A percentile compares a stretch with the other conserved stretches of the same genome.
phyloP scores from a whole-genome alignment of 2,797 vertebrate species.

The Benthosema pterotum region DNA sequence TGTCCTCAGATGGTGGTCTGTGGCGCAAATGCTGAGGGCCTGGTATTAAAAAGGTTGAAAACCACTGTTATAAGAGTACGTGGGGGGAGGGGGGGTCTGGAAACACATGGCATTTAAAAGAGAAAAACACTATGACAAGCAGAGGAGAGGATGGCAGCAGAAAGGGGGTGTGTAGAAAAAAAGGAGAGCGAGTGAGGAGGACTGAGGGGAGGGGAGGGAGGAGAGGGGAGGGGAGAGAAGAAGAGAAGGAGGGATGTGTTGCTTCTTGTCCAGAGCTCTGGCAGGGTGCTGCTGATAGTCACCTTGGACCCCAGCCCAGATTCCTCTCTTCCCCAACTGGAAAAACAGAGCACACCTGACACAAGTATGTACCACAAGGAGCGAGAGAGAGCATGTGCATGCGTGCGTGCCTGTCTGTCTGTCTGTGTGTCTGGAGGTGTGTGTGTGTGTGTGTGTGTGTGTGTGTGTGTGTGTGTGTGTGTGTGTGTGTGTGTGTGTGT shows the following conservation, averaged over 20 bases:
- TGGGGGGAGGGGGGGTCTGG: not conserved
- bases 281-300: conserved; percentile 71
- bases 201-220: conserved; percentile 39
- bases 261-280: conserved; percentile 74
- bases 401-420: conserved; percentile 21
- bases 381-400: conserved; percentile 32
- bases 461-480: conserved; percentile 24
- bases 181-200: conserved; percentile 29
- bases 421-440: conserved; percentile 23
- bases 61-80: too few species aligned
- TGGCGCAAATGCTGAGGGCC: too few species aligned
- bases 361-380: conserved; percentile 70
- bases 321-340: conserved; percentile 76
- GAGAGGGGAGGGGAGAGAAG: conserved; percentile 29
- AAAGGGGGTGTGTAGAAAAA: conserved; percentile 16
- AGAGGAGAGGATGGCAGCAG: conserved; percentile 10
- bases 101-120: conserved; percentile 4
- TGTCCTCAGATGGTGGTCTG: too few species aligned
- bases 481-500: conserved; percentile 16
- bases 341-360: conserved; percentile 84
- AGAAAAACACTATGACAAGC: conserved; percentile 34
- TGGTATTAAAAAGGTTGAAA: too few species aligned
- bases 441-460: conserved; percentile 17
- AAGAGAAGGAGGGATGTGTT: conserved; percentile 74
- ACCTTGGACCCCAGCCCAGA: conserved; percentile 76